Base-by-base conservation (phyloP, 2,888 invertebrate genomes). In the Agonopterix subpropinquella region DNA sequence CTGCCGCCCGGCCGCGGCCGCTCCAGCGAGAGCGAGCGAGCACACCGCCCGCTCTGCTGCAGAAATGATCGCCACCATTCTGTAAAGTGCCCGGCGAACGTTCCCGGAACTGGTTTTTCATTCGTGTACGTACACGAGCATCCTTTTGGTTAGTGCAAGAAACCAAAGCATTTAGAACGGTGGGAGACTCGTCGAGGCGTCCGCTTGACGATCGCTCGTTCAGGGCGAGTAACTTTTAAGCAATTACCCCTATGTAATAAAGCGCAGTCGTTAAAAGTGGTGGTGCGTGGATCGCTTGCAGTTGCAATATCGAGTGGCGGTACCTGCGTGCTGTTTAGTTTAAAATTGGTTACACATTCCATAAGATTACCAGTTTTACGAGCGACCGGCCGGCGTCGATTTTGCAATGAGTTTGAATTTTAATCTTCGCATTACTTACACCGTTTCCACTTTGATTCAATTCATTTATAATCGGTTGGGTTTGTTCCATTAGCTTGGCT, bases 291-390 rank as follows among this genome's bases (percentile, higher is more conserved):
- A 28, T 28, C 28, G 28, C 28, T 5, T 15, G 43, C 48, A 49
- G 49, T 48, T 28, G 55, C 57, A 49, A 52, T 53, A 44, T 35
- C 51, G 47, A 50, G 55, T 57, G 54, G 56, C 28, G 28, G 7
- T 28, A 28, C 28, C 59, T 55, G 53, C 56, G 59, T 58, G 56
- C 62, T 62, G 66, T 70, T 71, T 64, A 58, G 62, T 63, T 65
- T 67, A 63, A 65, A 67, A 71, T 71, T 67, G 64, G 70, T 57
- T 61, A 66, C 69, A 69, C 66, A 65, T 67, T 65, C 70, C 66
- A 59, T 53, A 57, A 65, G 57, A 68, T 67, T 65, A 64, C 59
- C 58, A 61, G 61, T 65, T 66, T 62, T 57, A 63, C 56, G 61
- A 62, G 48, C 55, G 51, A 13, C 42, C 39, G 39, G 39, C 39